These are phyloP conservation scores for Digitonthophagus gazella DNA, from an alignment of 2,888 invertebrate species.

Conservation along the genomic window DNA sequence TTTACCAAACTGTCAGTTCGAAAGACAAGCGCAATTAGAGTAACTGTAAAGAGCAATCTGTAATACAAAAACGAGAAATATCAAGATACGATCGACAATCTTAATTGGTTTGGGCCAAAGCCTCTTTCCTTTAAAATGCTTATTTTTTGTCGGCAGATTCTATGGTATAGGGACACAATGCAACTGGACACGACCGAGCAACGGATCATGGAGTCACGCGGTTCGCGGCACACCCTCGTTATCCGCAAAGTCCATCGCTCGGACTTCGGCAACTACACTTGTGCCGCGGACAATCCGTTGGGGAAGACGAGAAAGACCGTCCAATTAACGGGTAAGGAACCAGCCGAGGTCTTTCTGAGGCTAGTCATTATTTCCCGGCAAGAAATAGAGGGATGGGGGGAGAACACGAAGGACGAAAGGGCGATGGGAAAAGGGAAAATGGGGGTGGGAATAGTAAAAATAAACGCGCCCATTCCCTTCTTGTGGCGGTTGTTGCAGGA, in stretches of 20 bases:
- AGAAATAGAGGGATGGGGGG: not conserved
- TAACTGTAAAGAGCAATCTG: no score
- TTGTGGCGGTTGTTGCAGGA: conserved; percentile 48
- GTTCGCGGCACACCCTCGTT: conserved; percentile 65
- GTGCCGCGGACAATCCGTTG: conserved; percentile 67
- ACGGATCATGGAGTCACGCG: conserved; percentile 65
- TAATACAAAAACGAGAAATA: no score
- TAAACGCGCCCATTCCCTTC: not conserved
- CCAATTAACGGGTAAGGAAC: conserved; percentile 58
- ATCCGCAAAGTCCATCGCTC: conserved; percentile 65
- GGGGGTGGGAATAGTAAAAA: not conserved
- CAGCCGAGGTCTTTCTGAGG: not conserved
- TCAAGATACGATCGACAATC: not conserved
- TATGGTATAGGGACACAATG: conserved; percentile 69
- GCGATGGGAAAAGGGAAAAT: not conserved
- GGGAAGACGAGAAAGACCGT: conserved; percentile 65
- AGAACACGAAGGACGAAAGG: not conserved
- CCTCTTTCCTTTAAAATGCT: not conserved
- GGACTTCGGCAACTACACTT: conserved; percentile 70
- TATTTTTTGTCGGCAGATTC: conserved; percentile 52
- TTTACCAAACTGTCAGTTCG: no score
- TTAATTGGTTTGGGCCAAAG: not conserved
- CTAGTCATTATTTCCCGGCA: not conserved
- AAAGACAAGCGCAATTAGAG: no score
- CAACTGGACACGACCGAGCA: conserved; percentile 66